A percentile compares a stretch with the other conserved stretches of the same genome.
These are phyloP conservation scores for Astreopora myriophthalma DNA, from an alignment of 64 coral and sea anemone genomes.

Conservation along the genomic window DNA sequence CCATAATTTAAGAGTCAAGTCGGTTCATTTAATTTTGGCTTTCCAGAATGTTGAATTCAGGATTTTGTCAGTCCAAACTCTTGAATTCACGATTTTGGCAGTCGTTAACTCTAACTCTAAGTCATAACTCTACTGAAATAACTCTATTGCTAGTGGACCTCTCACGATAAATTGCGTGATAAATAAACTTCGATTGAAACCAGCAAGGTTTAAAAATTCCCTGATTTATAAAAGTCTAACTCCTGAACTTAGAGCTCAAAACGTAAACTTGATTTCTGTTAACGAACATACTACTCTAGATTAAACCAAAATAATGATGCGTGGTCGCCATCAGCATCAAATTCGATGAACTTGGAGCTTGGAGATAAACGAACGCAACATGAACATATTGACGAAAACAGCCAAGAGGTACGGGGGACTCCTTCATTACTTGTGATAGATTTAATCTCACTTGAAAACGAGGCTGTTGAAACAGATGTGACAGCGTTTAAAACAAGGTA, in stretches of 20 bases:
- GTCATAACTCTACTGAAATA: too few species aligned
- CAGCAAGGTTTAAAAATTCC: too few species aligned
- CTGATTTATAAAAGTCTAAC: too few species aligned
- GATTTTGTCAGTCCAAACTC: too few species aligned
- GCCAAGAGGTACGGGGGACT: background rate
- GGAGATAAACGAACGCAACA: background rate
- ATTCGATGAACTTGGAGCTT: background rate
- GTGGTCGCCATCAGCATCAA: background rate
- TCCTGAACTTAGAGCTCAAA: background rate
- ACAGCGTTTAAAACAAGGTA: conserved; percentile 17
- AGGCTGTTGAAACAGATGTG: background rate
- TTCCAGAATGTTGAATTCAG: too few species aligned
- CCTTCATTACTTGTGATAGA: conserved; percentile 4
- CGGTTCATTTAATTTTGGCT: too few species aligned
- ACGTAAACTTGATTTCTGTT: background rate
- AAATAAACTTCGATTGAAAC: too few species aligned
- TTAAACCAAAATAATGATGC: background rate
- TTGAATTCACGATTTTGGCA: too few species aligned
- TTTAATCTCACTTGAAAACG: background rate
- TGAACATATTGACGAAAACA: background rate
- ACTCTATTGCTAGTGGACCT: too few species aligned
- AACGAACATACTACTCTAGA: background rate
- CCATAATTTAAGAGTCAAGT: too few species aligned
- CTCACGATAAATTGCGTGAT: too few species aligned
- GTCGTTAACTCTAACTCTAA: too few species aligned